Conservation (phyloP, 2,797 vertebrate species). For the Botia almorhae region DNA sequence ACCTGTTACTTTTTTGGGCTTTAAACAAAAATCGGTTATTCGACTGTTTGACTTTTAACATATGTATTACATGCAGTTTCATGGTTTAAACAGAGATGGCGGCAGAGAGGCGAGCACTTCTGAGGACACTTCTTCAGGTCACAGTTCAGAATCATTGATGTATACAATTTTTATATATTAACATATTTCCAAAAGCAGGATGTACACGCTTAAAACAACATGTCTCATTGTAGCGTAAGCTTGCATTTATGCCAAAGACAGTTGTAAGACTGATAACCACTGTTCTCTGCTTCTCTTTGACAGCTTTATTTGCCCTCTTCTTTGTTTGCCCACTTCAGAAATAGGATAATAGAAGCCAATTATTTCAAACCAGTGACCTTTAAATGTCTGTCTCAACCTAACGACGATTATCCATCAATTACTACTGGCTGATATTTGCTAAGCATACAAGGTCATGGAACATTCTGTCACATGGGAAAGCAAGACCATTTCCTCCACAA, state of each 20-base stretch:
- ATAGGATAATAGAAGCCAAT: conserved; percentile 67
- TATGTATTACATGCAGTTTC: too few relatives aligned
- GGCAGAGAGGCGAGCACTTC: too few relatives aligned
- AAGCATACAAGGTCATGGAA: conserved; percentile 44
- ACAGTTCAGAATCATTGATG: background rate
- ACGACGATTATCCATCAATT: conserved; percentile 45
- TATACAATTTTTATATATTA: conserved; percentile 21
- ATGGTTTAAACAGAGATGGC: too few relatives aligned
- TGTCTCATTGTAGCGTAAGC: background rate
- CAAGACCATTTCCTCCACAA: conserved; percentile 16
- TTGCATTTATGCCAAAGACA: conserved; percentile 57
- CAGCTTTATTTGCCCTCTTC: conserved; percentile 68
- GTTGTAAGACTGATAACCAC: conserved; percentile 45
- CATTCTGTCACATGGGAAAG: conserved; percentile 31
- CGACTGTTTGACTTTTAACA: too few relatives aligned
- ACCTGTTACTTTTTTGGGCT: too few relatives aligned
- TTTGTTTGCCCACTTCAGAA: conserved; percentile 65
- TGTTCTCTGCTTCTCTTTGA: conserved; percentile 55
- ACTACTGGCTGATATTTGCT: conserved; percentile 30
- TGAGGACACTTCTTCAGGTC: too few relatives aligned
- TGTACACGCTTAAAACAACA: background rate
- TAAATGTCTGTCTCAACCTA: conserved; percentile 36
- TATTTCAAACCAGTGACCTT: conserved; percentile 63
- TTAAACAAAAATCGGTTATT: too few relatives aligned
- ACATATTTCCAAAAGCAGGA: conserved; percentile 9